Conservation (phyloP, 1,140 invertebrate species). For the Calephelis nemesis region DNA sequence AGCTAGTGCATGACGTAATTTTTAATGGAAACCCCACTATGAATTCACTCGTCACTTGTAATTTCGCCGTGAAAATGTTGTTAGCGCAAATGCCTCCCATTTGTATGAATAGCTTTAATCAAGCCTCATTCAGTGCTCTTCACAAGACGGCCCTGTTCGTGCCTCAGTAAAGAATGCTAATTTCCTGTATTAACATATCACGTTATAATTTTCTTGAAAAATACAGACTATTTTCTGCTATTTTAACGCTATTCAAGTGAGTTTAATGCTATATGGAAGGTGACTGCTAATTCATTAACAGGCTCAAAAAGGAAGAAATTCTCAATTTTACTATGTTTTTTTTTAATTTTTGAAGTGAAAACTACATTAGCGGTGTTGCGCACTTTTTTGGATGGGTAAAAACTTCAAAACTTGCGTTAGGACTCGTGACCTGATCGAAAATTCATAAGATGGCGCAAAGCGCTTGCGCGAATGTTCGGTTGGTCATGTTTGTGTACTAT, state of each 20-base stretch:
- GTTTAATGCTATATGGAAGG: background rate
- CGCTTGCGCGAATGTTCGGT: too few relatives aligned
- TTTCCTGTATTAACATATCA: conserved; percentile 11
- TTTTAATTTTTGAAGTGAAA: too few relatives aligned
- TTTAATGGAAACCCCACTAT: conserved; percentile 5
- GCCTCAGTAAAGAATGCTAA: conserved; percentile 3
- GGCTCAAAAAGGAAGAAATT: too few relatives aligned
- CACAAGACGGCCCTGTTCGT: conserved; percentile 20
- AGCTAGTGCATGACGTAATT: too few relatives aligned
- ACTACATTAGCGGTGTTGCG: too few relatives aligned
- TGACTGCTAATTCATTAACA: too few relatives aligned
- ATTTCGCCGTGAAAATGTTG: conserved; percentile 33
- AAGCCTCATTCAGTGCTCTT: conserved; percentile 36
- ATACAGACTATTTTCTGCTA: background rate
- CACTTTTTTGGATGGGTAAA: too few relatives aligned
- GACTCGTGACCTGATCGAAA: too few relatives aligned
- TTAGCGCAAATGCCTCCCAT: conserved; percentile 43
- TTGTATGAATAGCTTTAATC: conserved; percentile 50
- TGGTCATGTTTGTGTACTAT: too few relatives aligned
- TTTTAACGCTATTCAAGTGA: conserved; percentile 2
- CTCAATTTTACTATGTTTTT: too few relatives aligned
- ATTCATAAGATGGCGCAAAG: too few relatives aligned
- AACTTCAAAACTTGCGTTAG: too few relatives aligned
- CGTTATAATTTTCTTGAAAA: conserved; percentile 13
- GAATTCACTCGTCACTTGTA: conserved; percentile 28